Evolutionary conservation across 2,113 vertebrate genomes (phyloP), one percentile per base, ranked within the genome.

Genomic region (Pteropus alecto): DNA sequence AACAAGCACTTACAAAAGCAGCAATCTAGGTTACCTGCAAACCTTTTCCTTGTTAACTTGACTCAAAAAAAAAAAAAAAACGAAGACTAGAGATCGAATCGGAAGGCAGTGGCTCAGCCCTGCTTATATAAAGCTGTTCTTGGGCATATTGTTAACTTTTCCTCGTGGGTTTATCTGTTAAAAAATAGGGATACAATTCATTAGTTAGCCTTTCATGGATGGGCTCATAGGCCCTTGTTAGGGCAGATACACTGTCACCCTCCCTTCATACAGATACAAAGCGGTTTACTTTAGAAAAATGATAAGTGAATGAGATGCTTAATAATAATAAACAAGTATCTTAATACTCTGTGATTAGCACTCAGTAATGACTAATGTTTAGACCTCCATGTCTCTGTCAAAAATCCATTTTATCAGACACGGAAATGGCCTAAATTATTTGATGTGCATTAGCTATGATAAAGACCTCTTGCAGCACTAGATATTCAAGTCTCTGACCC

Each of bases 21-120:
- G 91, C 92, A 83, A 93, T 97, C 82, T 96, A 89, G 94, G 97
- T 97, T 98, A 98, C 97, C 97, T 98, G 97, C 96, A 98, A 97
- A 97, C 91, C 96, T 97, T 94, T 95, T 93, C 94, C 94, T 96
- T 93, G 94, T 97, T 97, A 97, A 90, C 94, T 94, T 84, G 71
- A 41, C 91, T 87, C 87, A 48, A 67, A 78, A 96, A 83, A 43
- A 41, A 41, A 61, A 28, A 61, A 26, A 28, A 95, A 33, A 43
- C 54, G 35, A 93, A 92, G 77, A 84, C 91, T 86, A 87, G 86
- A 92, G 76, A 95, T 14, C 8, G 73, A 93, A 89, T 61, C 83
- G 22, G 86, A 91, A 96, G 63, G 58, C 89, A 60, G 58, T 46
- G 24, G 43, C 82, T 94, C 82, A 71, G 54, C 54, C 48, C 65